Base-by-base conservation (phyloP, 2,113 vertebrate species). In the Eidolon helvum region DNA sequence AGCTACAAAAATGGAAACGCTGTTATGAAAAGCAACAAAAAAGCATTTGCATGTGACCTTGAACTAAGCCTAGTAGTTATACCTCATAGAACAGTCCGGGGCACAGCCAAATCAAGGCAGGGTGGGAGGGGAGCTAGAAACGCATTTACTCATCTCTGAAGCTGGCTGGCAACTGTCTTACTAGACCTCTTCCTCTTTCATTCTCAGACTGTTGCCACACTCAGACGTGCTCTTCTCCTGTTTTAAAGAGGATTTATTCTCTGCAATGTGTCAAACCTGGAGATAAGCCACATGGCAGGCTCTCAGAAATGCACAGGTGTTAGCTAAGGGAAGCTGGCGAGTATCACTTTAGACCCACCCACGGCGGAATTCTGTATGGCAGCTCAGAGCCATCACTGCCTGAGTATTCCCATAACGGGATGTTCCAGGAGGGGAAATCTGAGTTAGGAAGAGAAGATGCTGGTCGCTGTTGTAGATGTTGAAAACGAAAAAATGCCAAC, bases 1-100 rank as follows among this genome's bases (percentile, higher is more conserved):
- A 14, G n/a, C 38, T 5, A 4, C 3, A 0, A 26, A 7, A 38
- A 0, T 0, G 0, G 7, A 55, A 21, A 66, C 48, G 12, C 10
- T 74, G 19, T 40, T 16, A 16, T 0, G 4, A 90, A 43, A 55
- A 30, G 45, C 53, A 21, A 55, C 45, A 21, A n/a, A 15, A 35
- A 50, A n/a, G n/a, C 7, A 26, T 19, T 14, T 59, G 74, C 21
- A 19, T 2, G 6, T 40, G 96, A 91, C 38, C 65, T 50, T 72
- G 65, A 85, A 28, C 16, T 18, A 53, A 80, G 30, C 10, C 35
- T 2, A 24, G 55, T 1, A 74, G 40, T 19, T 24, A 61, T 87
- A 83, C 40, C 61, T 83, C 80, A 72, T 3, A 21, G 11, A 48
- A n/a, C 22, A 48, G 69, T 12, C 38, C 15, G 9, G 85, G 26